These are phyloP conservation scores for Ophion slaviceki DNA, from an alignment of 2,888 invertebrate species.

Conservation along the genomic window DNA sequence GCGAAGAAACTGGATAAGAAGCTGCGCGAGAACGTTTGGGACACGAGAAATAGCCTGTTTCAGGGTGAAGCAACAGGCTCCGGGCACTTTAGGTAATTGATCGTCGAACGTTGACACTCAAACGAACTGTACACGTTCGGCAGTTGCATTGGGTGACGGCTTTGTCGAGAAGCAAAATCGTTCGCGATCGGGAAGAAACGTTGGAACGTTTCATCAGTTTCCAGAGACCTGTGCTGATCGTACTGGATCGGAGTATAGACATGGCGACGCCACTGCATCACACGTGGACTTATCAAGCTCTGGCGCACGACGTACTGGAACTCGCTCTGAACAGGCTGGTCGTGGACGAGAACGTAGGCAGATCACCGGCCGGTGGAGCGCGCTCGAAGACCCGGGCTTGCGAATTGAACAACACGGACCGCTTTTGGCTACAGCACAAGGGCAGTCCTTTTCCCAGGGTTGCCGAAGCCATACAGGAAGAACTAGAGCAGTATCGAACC, in stretches of 20 bases:
- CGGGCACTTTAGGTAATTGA: constrained; percentile 85
- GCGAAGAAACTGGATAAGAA: constrained; percentile 98
- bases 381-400: constrained; percentile 93
- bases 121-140: not conserved
- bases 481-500: constrained; percentile 95
- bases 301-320: constrained; percentile 98
- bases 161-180: no score
- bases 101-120: not conserved
- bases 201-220: constrained; percentile 88
- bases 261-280: constrained; percentile 99
- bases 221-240: constrained; percentile 95
- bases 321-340: constrained; percentile 93
- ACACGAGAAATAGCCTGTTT: constrained; percentile 98
- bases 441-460: constrained; percentile 97
- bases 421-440: constrained; percentile 97
- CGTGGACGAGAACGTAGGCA: constrained; percentile 87
- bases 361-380: constrained; percentile 86
- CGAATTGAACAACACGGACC: constrained; percentile 95
- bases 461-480: constrained; percentile 99
- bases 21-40: constrained; percentile 97
- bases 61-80: constrained; percentile 92
- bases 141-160: no score
- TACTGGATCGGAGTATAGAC: constrained; percentile 97
- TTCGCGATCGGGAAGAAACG: not conserved
- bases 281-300: constrained; percentile 99